Conservation (phyloP, 2,113 vertebrate species). For the Astatoreochromis straeleni region DNA sequence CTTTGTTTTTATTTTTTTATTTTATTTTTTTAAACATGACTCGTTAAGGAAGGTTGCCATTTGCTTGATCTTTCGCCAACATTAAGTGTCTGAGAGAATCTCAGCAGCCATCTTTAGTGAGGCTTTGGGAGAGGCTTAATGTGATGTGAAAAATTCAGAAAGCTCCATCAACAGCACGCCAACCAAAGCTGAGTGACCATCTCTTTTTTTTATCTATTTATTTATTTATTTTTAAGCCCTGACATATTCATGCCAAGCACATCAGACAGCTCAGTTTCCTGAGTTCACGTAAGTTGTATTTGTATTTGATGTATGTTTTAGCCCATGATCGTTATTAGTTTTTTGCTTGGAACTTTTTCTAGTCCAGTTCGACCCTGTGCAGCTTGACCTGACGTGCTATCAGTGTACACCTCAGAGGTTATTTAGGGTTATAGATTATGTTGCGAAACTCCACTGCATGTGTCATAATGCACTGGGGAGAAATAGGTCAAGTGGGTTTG, state of each 20-base stretch:
- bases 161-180: neutral
- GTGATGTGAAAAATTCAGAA: constrained; percentile 34
- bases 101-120: neutral
- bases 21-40: neutral
- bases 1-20: neutral
- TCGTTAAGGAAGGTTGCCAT: neutral
- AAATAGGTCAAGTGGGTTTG: neutral
- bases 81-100: neutral
- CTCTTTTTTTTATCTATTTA: neutral
- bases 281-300: neutral
- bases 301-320: neutral
- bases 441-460: neutral
- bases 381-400: neutral
- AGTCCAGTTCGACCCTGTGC: neutral
- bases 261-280: neutral
- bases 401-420: neutral
- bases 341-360: neutral
- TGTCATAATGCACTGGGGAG: neutral
- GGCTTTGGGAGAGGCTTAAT: neutral
- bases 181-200: neutral
- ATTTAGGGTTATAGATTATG: neutral
- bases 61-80: neutral
- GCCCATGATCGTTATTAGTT: neutral
- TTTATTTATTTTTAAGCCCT: neutral
- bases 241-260: neutral